Base-by-base conservation (phyloP, 2,888 invertebrate species). In the Malacosoma neustria region DNA sequence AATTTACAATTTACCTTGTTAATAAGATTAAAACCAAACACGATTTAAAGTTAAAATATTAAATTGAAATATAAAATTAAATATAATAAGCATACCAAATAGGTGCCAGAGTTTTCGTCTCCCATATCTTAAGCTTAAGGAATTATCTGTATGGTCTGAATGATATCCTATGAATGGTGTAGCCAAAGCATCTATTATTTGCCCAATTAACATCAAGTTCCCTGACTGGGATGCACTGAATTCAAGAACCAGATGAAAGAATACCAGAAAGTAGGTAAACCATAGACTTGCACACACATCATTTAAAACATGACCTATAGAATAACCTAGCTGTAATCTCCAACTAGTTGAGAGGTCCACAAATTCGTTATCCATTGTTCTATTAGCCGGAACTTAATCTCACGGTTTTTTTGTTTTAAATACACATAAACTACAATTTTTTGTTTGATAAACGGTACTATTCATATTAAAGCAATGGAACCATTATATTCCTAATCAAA, bases 271-370 rank as follows among this genome's bases (percentile, higher is more conserved):
- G 72, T 97, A 97, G 1, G 94, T 94, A 73, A 97, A 97, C 97
- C 97, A 97, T 88, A 97, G 92, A 41, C 95, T 93, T 11, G 96
- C 95, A 74, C 95, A 95, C 31, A 97, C 88, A 76, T 98, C 97
- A 72, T 97, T 98, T 52, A 95, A 87, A 35, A 97, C 90, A 75
- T 97, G 97, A 0, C 97, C 97, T 35, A 95, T 88, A 32, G 89
- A 88, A 69, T 92, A 94, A 0, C 90, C 89, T 11, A 92, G 44
- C 52, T 85, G 86, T 13, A 84, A 59, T 33, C 59, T 61, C 33
- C 77, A 51, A 52, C 75, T 84, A 13, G 74, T 82, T 11, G 84
- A 81, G 59, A 81, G 75, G 42, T 79, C 80, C 30, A 75, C 48
- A 40, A 85, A 72, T 65, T 85, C 84, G 46, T 74, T 76, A 74